A percentile compares a stretch with the other conserved stretches of the same genome.
Evolutionary conservation across 2,888 invertebrate genomes (phyloP).

Genomic region (Gymnoscelis rufifasciata): DNA sequence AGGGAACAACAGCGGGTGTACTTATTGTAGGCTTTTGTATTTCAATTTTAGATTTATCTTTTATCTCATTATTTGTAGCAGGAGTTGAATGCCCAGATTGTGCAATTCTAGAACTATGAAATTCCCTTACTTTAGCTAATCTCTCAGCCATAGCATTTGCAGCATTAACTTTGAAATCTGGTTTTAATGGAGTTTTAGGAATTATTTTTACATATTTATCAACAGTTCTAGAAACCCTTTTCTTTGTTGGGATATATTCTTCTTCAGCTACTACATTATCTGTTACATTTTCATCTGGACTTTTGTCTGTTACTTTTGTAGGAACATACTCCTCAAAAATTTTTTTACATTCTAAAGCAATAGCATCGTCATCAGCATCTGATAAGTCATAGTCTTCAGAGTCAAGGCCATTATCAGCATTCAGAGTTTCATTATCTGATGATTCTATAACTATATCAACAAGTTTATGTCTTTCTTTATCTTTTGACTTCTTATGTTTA

Average conservation of each 20-base stretch:
- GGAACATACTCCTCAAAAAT: constrained; percentile 90
- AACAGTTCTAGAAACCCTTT: constrained; percentile 85
- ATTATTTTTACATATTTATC: constrained; percentile 66
- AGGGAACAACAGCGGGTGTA: constrained; percentile 40
- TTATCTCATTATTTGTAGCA: constrained; percentile 38
- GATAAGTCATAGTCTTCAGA: constrained; percentile 57
- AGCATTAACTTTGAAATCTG: constrained; percentile 77
- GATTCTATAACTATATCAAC: constrained; percentile 28
- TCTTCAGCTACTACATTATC: constrained; percentile 51
- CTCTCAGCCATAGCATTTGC: constrained; percentile 76
- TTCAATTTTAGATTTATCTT: constrained; percentile 41
- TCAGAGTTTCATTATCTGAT: constrained; percentile 45
- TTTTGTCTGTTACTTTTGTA: constrained; percentile 42
- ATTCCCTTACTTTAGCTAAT: constrained; percentile 70
- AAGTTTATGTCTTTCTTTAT: constrained; percentile 18
- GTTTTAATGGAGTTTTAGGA: constrained; percentile 58
- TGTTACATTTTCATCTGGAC: constrained; percentile 39
- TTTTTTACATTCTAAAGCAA: constrained; percentile 89
- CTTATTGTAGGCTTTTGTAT: constrained; percentile 48
- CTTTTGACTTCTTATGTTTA: constrained; percentile 44
- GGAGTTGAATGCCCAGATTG: constrained; percentile 32
- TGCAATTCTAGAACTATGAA: constrained; percentile 54
- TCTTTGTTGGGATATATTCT: constrained; percentile 76
- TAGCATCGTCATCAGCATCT: constrained; percentile 83
- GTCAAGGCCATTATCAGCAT: constrained; percentile 34